Evolutionary conservation across 2,888 invertebrate species (phyloP).

Genomic region (Eilema sororculum): DNA sequence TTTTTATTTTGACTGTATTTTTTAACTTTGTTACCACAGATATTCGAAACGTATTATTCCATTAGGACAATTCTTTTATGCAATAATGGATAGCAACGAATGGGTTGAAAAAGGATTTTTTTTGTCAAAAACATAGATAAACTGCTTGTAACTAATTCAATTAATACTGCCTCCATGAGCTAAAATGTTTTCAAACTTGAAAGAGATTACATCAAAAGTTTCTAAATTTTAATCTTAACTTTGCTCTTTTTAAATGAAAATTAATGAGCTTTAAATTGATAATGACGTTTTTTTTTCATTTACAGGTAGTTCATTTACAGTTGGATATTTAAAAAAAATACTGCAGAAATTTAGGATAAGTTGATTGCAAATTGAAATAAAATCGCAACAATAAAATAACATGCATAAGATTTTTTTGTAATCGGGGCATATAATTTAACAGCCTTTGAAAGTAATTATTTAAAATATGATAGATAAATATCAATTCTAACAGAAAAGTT

Average conservation of each 20-base stretch:
- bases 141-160: constrained; percentile 35
- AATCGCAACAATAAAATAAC: too few relatives aligned
- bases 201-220: constrained; percentile 52
- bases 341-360: too few relatives aligned
- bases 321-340: too few relatives aligned
- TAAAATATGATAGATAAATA: too few relatives aligned
- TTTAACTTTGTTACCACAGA: too few relatives aligned
- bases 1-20: background rate
- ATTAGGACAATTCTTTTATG: background rate
- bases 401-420: too few relatives aligned
- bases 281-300: constrained; percentile 27
- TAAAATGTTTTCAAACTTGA: constrained; percentile 35
- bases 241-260: constrained; percentile 39
- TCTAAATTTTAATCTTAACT: constrained; percentile 46
- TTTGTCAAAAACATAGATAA: constrained; percentile 16
- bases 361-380: too few relatives aligned
- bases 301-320: background rate
- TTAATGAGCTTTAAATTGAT: constrained; percentile 52
- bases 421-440: too few relatives aligned
- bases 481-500: too few relatives aligned
- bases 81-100: background rate
- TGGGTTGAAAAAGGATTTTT: background rate
- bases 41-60: too few relatives aligned
- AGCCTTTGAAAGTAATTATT: too few relatives aligned
- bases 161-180: constrained; percentile 36